Evolutionary conservation across 2,888 invertebrate genomes (phyloP).

Genomic region (Lysandra bellargus): DNA sequence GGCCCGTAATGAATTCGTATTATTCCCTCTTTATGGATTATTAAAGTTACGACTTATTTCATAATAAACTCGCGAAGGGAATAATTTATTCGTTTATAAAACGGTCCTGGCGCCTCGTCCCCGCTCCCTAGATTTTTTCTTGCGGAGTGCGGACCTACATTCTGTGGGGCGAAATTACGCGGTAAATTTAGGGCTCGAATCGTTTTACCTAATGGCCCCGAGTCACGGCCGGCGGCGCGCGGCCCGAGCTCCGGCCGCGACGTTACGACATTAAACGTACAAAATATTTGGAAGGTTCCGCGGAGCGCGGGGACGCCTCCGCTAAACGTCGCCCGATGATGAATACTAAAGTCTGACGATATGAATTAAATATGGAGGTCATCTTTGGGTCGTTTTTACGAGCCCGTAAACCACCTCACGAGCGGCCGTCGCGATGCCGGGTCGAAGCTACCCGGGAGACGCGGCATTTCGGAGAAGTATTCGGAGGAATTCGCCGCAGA

Average conservation of each 20-base stretch:
- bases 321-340: constrained; percentile 8
- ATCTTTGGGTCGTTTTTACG: not conserved
- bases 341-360: not conserved
- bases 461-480: not conserved
- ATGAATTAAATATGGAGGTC: constrained; percentile 4
- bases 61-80: not conserved
- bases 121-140: not conserved
- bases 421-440: not conserved
- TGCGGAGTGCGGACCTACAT: not conserved
- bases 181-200: not conserved
- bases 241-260: not conserved
- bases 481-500: not conserved
- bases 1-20: not conserved
- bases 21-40: not conserved
- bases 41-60: not conserved
- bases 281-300: not conserved
- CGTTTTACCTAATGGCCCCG: not conserved
- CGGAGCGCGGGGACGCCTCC: not conserved
- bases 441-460: not conserved
- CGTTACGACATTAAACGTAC: not conserved
- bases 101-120: not conserved
- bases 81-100: not conserved
- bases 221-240: constrained; percentile 6
- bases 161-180: not conserved
- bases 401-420: not conserved